Evolutionary conservation across 2,888 invertebrate genomes (phyloP), one percentile per base, ranked within the genome.

Genomic region (Ornithoptera priamus): DNA sequence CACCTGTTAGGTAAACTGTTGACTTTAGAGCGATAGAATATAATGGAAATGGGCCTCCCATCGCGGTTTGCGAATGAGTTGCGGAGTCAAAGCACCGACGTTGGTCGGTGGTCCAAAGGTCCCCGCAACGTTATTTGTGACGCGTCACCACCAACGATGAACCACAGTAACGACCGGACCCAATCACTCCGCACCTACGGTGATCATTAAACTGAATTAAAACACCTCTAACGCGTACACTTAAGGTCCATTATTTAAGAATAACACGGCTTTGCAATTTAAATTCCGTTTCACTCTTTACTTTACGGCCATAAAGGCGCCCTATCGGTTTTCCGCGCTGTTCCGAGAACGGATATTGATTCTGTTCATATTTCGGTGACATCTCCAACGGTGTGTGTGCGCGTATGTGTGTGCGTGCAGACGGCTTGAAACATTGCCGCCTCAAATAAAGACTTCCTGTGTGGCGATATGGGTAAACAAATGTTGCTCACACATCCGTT

Each of bases 371-470:
- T 83, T 85, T 88, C 83, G 85, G 83, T 80, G 81, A 81, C 78
- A 76, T 77, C 78, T 80, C 83, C 80, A 82, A 80, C 80, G 81
- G 75, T 78, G 80, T 80, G 73, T 82, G 78, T 78, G 72, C 76
- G 72, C 76, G 30, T 30, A 3, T 81, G 76, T 78, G 80, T 80
- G 73, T 82, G 78, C 78, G 72, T 76, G 78, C 76, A 75, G 75
- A 77, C 73, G 77, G 73, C 75, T 78, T 80, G 78, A 83, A 81
- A 80, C 83, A 80, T 82, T 84, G 85, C 84, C 85, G 84, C 77
- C 78, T 77, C 82, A 88, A 88, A 89, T 80, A 89, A 82, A 81
- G 82, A 86, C 86, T 86, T 90, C 89, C 89, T 85, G 85, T 83
- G 81, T 74, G 80, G 79, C 79, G 72, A 71, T 73, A 72, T 72